These are phyloP conservation scores for Aphelinus certus DNA, from an alignment of 1,140 invertebrate genomes.

Conservation along the genomic window DNA sequence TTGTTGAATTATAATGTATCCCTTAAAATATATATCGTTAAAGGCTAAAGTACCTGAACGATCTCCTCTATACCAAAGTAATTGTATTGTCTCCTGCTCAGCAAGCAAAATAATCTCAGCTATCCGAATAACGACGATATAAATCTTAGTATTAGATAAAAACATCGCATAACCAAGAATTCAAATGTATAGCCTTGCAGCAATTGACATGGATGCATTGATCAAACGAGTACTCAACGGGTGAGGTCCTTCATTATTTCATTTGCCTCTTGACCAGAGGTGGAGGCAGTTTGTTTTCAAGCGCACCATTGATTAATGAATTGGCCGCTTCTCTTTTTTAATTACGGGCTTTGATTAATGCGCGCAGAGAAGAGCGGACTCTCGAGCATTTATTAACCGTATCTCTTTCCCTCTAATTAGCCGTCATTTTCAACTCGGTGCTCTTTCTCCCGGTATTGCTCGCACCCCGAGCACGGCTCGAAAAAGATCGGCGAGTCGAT, in stretches of 20 bases:
- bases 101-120: too few relatives aligned
- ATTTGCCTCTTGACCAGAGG: background rate
- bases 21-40: too few relatives aligned
- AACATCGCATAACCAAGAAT: too few relatives aligned
- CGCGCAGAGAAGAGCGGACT: background rate
- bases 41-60: too few relatives aligned
- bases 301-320: slow-evolving; percentile 25
- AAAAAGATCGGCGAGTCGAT: background rate
- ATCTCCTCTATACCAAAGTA: too few relatives aligned
- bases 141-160: too few relatives aligned
- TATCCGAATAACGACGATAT: too few relatives aligned
- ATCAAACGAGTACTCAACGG: background rate
- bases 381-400: slow-evolving; percentile 23
- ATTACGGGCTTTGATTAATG: slow-evolving; percentile 28
- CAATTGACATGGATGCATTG: background rate
- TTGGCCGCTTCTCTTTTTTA: slow-evolving; percentile 29
- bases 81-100: too few relatives aligned
- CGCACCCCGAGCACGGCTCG: background rate
- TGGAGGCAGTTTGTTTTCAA: slow-evolving; percentile 4
- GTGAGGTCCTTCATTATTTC: background rate
- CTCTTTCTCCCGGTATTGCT: background rate
- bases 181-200: too few relatives aligned
- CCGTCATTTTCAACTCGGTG: slow-evolving; percentile 24
- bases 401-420: slow-evolving; percentile 31
- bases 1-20: too few relatives aligned